Evolutionary conservation across 1,140 invertebrate species (phyloP), one percentile per base, ranked within the genome.

Genomic region (Choristoneura fumiferana): DNA sequence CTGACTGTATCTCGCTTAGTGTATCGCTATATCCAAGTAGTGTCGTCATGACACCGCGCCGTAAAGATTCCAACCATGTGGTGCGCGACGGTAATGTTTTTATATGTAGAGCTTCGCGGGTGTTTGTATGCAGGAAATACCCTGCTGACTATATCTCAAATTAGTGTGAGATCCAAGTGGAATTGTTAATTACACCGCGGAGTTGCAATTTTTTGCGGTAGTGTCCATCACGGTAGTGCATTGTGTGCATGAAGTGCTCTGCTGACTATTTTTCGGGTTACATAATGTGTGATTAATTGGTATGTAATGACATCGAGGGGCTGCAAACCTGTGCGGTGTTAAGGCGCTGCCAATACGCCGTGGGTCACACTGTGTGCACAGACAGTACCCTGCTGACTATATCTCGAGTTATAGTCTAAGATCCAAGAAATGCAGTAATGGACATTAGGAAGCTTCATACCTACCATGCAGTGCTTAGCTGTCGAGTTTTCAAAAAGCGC

Each of bases 131-230:
- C 43, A 81, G 82, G 54, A n/a, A n/a, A n/a, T n/a, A n/a, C n/a
- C n/a, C n/a, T n/a, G n/a, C n/a, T n/a, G 84, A 85, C 57, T 84
- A 83, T 57, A 75, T 88, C 36, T 65, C 73, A 17, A 78, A 83
- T 86, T 63, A 57, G 67, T 58, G 9, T 3, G n/a, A n/a, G n/a
- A n/a, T n/a, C n/a, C n/a, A n/a, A n/a, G n/a, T n/a, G 79, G 76
- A 43, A 53, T n/a, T 86, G 18, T 66, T 71, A 17, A 34, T 35
- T 1, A 65, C 64, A 0, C 45, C 69, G 8, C 33, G 22, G 8
- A 54, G 63, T 0, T 88, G 85, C 54, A 78, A 53, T n/a, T 33
- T 56, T 70, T 0, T 87, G 84, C 29, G 78, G 72, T 17, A 55
- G n/a, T n/a, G n/a, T n/a, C 76, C 0, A 81, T 78, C 0, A 78